A percentile compares a stretch with the other conserved stretches of the same genome.
phyloP scores from a whole-genome alignment of 2,888 invertebrate genomes.

The Caenorhabditis uteleia region DNA sequence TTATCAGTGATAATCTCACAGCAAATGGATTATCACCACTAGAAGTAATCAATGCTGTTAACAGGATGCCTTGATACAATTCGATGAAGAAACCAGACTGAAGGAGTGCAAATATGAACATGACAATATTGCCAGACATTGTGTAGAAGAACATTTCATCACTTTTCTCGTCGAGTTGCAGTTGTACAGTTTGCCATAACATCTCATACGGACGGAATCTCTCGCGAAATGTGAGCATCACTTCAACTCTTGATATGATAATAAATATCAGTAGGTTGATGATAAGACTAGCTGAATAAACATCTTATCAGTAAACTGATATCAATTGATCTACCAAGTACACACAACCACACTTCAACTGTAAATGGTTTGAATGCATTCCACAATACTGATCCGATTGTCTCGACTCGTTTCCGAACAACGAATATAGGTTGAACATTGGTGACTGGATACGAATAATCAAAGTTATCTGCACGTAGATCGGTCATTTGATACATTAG shows the following conservation, averaged over 20 bases:
- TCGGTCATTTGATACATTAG: slow-evolving; percentile 56
- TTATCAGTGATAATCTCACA: not conserved
- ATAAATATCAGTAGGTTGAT: slow-evolving; percentile 32
- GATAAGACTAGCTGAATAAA: slow-evolving; percentile 30
- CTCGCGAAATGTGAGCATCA: slow-evolving; percentile 34
- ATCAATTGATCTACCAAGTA: slow-evolving; percentile 26
- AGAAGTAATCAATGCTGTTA: slow-evolving; percentile 45
- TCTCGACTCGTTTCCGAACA: slow-evolving; percentile 26
- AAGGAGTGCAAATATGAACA: slow-evolving; percentile 45
- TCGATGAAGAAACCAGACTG: slow-evolving; percentile 47
- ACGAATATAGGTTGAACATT: slow-evolving; percentile 54
- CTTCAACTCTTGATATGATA: slow-evolving; percentile 44
- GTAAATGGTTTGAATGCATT: slow-evolving; percentile 60
- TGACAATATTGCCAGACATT: slow-evolving; percentile 38
- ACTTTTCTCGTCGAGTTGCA: slow-evolving; percentile 58
- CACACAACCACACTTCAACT: slow-evolving; percentile 41
- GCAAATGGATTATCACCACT: slow-evolving; percentile 44
- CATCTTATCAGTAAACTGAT: not conserved
- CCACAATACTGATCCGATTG: slow-evolving; percentile 49
- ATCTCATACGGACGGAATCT: slow-evolving; percentile 53
- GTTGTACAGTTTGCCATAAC: slow-evolving; percentile 53
- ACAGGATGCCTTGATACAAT: slow-evolving; percentile 41
- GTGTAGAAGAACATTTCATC: slow-evolving; percentile 45
- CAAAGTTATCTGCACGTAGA: slow-evolving; percentile 44
- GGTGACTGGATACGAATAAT: slow-evolving; percentile 53